phyloP scores from a whole-genome alignment of 2,797 vertebrate species.

The Melanogrammus aeglefinus region DNA sequence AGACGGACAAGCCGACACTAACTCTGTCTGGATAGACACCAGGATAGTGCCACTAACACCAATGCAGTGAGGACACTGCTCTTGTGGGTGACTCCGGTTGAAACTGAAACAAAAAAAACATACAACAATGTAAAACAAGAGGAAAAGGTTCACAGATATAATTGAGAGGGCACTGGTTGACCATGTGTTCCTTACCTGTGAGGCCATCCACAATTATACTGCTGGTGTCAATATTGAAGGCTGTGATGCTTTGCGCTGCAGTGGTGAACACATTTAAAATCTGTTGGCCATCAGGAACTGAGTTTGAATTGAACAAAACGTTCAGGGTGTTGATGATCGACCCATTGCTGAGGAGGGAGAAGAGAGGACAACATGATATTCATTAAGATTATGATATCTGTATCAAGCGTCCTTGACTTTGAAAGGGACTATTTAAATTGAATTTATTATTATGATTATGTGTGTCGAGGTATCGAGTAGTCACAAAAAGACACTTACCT shows the following conservation, averaged over 20 bases:
- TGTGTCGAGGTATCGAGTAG: not conserved
- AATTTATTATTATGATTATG: no score
- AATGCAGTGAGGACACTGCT: slow-evolving; percentile 41
- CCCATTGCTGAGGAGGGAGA: slow-evolving; percentile 40
- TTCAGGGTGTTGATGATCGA: slow-evolving; percentile 31
- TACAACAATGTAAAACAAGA: slow-evolving; percentile 7
- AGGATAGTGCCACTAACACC: slow-evolving; percentile 36
- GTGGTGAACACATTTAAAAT: slow-evolving; percentile 40
- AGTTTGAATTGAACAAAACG: slow-evolving; percentile 26
- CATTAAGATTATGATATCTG: not conserved
- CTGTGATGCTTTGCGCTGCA: slow-evolving; percentile 34
- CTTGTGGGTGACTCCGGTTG: slow-evolving; percentile 37
- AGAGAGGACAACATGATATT: slow-evolving; percentile 1
- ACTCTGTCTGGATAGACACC: slow-evolving; percentile 35
- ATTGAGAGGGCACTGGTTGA: not conserved
- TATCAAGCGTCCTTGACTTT: not conserved
- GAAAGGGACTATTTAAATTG: no score
- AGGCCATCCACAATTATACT: slow-evolving; percentile 31
- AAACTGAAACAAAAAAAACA: slow-evolving; percentile 4
- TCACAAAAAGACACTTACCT: slow-evolving; percentile 37
- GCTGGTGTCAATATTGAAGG: slow-evolving; percentile 45
- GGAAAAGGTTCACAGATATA: not conserved
- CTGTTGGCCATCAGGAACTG: slow-evolving; percentile 10
- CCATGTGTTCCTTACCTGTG: slow-evolving; percentile 34
- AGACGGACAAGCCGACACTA: slow-evolving; percentile 12